Percentiles rank a stretch among this genome's conserved stretches.
Evolutionary conservation across 2,797 vertebrate genomes (phyloP).

Genomic region (Pelobates cultripes): DNA sequence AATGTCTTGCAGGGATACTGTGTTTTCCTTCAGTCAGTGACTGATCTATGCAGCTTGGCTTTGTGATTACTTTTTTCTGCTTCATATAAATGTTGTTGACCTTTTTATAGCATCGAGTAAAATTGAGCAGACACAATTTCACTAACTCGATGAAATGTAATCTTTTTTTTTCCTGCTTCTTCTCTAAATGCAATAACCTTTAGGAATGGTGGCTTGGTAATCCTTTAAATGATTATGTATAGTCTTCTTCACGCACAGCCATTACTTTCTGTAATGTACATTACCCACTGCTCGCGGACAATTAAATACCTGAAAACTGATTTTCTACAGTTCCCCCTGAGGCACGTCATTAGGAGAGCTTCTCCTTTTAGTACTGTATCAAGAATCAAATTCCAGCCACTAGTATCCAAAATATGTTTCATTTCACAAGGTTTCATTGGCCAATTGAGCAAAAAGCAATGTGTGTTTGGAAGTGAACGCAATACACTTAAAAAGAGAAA

Average conservation of each 20-base stretch:
- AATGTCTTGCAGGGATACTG: not conserved
- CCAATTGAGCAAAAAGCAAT: not conserved
- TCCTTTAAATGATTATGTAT: not conserved
- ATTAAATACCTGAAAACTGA: not conserved
- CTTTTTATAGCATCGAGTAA: constrained; percentile 11
- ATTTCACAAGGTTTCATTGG: not conserved
- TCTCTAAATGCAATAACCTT: constrained; percentile 7
- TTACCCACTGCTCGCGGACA: not conserved
- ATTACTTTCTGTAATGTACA: not conserved
- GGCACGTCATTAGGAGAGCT: not conserved
- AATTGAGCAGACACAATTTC: not conserved
- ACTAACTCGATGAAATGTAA: not conserved
- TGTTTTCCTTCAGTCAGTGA: not conserved
- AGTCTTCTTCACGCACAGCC: not conserved
- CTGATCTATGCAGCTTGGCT: not conserved
- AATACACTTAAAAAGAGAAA: not conserved
- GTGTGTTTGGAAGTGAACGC: not conserved
- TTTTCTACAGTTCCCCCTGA: not conserved
- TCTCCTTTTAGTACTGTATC: not conserved
- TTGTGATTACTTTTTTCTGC: constrained; percentile 8
- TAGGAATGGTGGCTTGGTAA: not conserved
- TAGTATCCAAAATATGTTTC: not conserved
- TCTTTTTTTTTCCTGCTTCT: not conserved
- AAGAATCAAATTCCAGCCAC: not conserved
- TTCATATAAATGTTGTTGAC: constrained; percentile 15